Conservation (phyloP, 2,888 invertebrate genomes). For the Embidobia sp. region DNA sequence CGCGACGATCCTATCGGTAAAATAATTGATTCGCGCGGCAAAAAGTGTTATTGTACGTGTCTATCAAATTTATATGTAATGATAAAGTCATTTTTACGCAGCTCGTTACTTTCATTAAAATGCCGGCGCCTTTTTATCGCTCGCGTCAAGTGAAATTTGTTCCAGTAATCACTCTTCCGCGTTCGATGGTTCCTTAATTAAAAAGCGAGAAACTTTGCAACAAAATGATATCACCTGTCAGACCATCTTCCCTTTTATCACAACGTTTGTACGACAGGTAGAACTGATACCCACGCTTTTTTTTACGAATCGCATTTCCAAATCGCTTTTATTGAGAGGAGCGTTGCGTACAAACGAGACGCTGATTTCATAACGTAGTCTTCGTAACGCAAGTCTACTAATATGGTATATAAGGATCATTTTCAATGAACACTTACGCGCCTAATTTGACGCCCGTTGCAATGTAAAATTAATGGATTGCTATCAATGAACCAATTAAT, state of each 20-base stretch:
- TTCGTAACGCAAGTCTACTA: slow-evolving; percentile 31
- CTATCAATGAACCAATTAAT: too few relatives aligned
- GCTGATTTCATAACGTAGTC: slow-evolving; percentile 31
- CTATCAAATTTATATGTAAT: slow-evolving; percentile 35
- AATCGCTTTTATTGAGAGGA: slow-evolving; percentile 13
- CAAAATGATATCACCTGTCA: slow-evolving; percentile 19
- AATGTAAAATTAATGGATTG: too few relatives aligned
- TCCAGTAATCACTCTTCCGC: slow-evolving; percentile 35
- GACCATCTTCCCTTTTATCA: too few relatives aligned
- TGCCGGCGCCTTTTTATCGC: slow-evolving; percentile 39
- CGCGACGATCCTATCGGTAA: slow-evolving; percentile 46
- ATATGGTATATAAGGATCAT: too few relatives aligned
- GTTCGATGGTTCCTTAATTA: slow-evolving; percentile 33
- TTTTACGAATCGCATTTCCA: background rate
- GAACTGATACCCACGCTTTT: slow-evolving; percentile 5
- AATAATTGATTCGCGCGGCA: slow-evolving; percentile 45
- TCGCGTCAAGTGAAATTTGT: slow-evolving; percentile 45
- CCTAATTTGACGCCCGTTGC: too few relatives aligned
- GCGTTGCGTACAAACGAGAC: slow-evolving; percentile 42
- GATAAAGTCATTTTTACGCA: slow-evolving; percentile 30
- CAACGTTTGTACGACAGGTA: too few relatives aligned
- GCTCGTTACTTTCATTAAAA: slow-evolving; percentile 54
- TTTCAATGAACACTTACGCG: too few relatives aligned
- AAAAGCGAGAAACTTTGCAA: slow-evolving; percentile 33
- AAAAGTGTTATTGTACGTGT: slow-evolving; percentile 38